A percentile compares a stretch with the other conserved stretches of the same genome.
Conservation (phyloP, 1,140 invertebrate genomes). For the Neodiprion pinetum region DNA sequence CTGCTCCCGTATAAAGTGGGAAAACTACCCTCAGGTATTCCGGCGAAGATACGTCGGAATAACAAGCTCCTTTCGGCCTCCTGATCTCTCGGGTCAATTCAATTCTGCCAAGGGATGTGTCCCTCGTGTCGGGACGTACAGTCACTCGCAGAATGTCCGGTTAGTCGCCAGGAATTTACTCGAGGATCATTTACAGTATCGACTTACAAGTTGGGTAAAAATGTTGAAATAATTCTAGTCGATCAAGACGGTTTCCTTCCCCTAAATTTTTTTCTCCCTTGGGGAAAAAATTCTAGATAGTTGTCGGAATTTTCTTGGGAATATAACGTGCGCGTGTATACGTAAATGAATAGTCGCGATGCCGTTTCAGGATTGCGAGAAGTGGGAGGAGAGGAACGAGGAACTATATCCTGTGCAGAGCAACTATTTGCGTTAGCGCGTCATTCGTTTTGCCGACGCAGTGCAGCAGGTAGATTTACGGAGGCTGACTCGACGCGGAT, state of each 20-base stretch:
- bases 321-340: too few relatives aligned
- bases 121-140: background rate
- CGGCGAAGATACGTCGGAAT: background rate
- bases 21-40: background rate
- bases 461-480: background rate
- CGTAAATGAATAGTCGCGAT: too few relatives aligned
- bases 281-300: too few relatives aligned
- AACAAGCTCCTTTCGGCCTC: background rate
- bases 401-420: background rate
- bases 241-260: too few relatives aligned
- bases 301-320: too few relatives aligned
- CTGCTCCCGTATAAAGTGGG: background rate
- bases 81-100: background rate
- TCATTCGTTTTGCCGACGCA: background rate
- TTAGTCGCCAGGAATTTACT: too few relatives aligned
- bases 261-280: too few relatives aligned
- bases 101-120: background rate
- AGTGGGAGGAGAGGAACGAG: too few relatives aligned
- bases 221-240: too few relatives aligned
- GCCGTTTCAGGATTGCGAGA: too few relatives aligned
- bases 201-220: too few relatives aligned
- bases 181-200: too few relatives aligned
- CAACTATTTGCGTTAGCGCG: background rate
- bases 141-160: background rate
- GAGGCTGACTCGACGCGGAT: background rate